phyloP scores from a whole-genome alignment of 2,888 invertebrate genomes.

The Zygaena filipendulae region DNA sequence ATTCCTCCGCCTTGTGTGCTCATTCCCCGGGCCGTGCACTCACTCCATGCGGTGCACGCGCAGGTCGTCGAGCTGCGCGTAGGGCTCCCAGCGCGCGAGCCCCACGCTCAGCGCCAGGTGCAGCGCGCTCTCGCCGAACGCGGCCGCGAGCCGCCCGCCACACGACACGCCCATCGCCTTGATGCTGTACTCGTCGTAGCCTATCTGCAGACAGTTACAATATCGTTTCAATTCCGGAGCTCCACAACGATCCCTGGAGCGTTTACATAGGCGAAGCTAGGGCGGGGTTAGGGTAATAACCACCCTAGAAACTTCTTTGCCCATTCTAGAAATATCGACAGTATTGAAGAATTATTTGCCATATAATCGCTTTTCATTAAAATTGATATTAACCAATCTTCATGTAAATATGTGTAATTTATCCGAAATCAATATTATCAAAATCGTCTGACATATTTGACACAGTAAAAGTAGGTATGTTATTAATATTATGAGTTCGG shows the following conservation, averaged over 20 bases:
- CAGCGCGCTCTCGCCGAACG: conserved; percentile 34
- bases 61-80: conserved; percentile 50
- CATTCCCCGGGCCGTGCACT: conserved; percentile 21
- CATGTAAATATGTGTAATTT: no score
- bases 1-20: no score
- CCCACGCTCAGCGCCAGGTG: conserved; percentile 46
- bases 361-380: no score
- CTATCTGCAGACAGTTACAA: conserved; percentile 45
- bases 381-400: no score
- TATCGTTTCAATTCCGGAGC: neutral
- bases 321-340: no score
- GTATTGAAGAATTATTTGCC: no score
- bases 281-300: no score
- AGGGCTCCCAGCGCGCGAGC: conserved; percentile 48
- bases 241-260: neutral
- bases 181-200: conserved; percentile 57
- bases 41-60: conserved; percentile 43
- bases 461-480: no score
- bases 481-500: no score
- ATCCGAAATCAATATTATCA: no score
- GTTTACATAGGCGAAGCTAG: neutral
- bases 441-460: no score
- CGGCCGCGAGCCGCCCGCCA: conserved; percentile 40
- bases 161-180: conserved; percentile 50
- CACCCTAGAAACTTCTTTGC: no score